A percentile compares a stretch with the other conserved stretches of the same genome.
Conservation (phyloP, 2,888 invertebrate species). For the Ceramica pisi region DNA sequence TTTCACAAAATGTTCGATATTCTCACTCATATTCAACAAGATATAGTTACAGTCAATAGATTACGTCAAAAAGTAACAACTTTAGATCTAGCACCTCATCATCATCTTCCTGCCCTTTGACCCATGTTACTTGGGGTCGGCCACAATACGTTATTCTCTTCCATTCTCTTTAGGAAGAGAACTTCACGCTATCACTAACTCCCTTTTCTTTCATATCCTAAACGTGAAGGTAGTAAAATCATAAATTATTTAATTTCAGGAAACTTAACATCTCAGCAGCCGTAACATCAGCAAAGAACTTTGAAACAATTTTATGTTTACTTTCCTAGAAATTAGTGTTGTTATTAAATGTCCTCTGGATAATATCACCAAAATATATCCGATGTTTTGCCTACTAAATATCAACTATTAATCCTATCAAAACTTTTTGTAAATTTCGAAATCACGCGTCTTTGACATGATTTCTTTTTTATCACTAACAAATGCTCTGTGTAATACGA, state of each 20-base stretch:
- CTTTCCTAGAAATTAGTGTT: constrained; percentile 76
- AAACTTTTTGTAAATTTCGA: constrained; percentile 71
- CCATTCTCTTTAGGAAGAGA: too few species aligned
- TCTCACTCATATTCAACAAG: too few species aligned
- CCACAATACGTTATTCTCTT: too few species aligned
- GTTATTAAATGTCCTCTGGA: constrained; percentile 76
- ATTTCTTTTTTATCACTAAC: constrained; percentile 75
- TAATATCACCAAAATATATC: constrained; percentile 73
- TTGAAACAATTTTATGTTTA: constrained; percentile 71
- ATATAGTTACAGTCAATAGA: too few species aligned
- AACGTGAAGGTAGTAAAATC: neutral
- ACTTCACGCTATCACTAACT: too few species aligned
- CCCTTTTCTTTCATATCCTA: too few species aligned
- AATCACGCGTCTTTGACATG: constrained; percentile 79
- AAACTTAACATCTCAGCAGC: constrained; percentile 65
- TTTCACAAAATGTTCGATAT: too few species aligned
- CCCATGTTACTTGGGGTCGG: too few species aligned
- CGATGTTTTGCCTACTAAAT: constrained; percentile 72
- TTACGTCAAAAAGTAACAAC: too few species aligned
- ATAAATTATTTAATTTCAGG: constrained; percentile 47
- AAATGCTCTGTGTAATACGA: constrained; percentile 73
- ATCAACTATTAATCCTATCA: constrained; percentile 70
- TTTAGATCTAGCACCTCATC: too few species aligned
- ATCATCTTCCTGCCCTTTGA: too few species aligned
- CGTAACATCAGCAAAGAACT: constrained; percentile 67